Percentiles rank a stretch among this genome's conserved stretches.
Conservation (phyloP, 2,888 invertebrate genomes). For the Drosophila prostipennis region DNA sequence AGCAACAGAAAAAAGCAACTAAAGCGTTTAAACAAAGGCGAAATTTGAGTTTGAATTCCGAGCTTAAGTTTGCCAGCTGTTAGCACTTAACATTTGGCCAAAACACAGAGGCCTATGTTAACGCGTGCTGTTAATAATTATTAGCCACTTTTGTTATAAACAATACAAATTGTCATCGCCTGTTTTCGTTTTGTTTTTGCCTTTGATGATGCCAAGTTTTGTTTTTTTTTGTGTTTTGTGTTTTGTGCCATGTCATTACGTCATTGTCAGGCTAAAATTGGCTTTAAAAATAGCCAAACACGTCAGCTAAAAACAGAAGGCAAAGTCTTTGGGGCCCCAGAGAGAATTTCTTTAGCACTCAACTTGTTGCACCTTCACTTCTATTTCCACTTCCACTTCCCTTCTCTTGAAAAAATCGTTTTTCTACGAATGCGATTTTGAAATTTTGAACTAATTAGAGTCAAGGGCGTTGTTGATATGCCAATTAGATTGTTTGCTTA, state of each 20-base stretch:
- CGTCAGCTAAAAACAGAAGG: constrained; percentile 68
- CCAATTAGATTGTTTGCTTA: background rate
- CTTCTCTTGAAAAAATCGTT: background rate
- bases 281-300: constrained; percentile 81
- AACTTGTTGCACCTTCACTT: constrained; percentile 23
- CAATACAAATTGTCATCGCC: constrained; percentile 61
- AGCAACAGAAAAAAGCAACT: constrained; percentile 48
- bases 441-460: constrained; percentile 58
- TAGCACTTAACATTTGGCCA: constrained; percentile 7
- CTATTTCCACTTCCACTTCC: no score
- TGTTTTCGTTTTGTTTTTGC: constrained; percentile 34
- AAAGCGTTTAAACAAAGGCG: constrained; percentile 44
- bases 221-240: no score
- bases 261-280: constrained; percentile 80
- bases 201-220: constrained; percentile 59
- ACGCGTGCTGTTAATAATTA: constrained; percentile 18
- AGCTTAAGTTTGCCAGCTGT: background rate
- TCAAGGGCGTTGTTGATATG: constrained; percentile 58
- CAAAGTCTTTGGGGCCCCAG: constrained; percentile 26
- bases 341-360: constrained; percentile 20
- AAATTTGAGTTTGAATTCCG: constrained; percentile 5
- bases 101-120: constrained; percentile 21
- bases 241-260: constrained; percentile 71
- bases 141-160: constrained; percentile 63
- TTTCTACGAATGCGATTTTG: constrained; percentile 26